These are phyloP conservation scores for Myoxocephalus aenaeus DNA, from an alignment of 2,797 vertebrate species.

Conservation along the genomic window DNA sequence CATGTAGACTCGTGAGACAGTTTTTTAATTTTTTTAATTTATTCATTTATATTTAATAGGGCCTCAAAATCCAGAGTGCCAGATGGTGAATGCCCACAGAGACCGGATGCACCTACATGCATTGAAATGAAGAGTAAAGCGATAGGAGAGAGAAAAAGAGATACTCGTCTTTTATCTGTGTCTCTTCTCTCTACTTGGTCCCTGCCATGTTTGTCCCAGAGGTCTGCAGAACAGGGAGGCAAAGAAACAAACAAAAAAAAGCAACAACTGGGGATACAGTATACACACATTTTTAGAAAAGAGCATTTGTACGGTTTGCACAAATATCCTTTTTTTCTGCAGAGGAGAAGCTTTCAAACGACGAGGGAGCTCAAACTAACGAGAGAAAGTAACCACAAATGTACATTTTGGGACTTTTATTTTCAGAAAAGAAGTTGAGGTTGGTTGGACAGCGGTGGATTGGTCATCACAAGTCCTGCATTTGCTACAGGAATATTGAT, in stretches of 20 bases:
- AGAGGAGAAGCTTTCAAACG: not conserved
- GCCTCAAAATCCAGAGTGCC: constrained; percentile 41
- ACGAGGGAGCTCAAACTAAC: not conserved
- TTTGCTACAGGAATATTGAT: constrained; percentile 29
- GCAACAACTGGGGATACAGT: not conserved
- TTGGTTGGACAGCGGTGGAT: not conserved
- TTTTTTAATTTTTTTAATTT: constrained; percentile 4
- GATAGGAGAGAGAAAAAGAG: not conserved
- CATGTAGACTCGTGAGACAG: constrained; percentile 1
- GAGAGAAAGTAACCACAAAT: not conserved
- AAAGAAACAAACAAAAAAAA: not conserved
- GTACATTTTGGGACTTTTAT: not conserved
- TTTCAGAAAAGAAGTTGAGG: not conserved
- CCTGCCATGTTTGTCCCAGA: constrained; percentile 7
- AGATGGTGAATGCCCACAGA: constrained; percentile 56
- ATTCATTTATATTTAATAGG: constrained; percentile 30
- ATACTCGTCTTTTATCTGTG: constrained; percentile 6
- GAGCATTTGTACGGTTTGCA: not conserved
- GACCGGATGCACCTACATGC: constrained; percentile 42
- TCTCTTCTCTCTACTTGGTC: not conserved
- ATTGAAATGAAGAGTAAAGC: constrained; percentile 35
- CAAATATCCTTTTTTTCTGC: not conserved
- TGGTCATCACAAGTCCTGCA: not conserved
- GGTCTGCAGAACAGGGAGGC: not conserved
- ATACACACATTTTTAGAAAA: not conserved